phyloP scores from a whole-genome alignment of 1,140 invertebrate species.

The Lithobius niger region DNA sequence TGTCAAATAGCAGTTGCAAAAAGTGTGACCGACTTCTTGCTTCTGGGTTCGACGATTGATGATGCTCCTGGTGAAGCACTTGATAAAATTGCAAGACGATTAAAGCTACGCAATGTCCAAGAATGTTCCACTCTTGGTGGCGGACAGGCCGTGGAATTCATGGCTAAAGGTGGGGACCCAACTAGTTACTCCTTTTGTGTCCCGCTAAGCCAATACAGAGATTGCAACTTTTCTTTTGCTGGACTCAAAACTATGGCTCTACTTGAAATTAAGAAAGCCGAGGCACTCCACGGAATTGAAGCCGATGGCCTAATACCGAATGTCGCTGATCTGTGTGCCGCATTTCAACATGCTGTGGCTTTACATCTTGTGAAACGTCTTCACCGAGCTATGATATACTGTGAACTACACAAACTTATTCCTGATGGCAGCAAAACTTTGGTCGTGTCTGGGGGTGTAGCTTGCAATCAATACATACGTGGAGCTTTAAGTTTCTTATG shows the following conservation, averaged over 20 bases:
- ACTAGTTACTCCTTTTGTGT: slow-evolving; percentile 48
- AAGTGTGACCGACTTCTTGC: slow-evolving; percentile 56
- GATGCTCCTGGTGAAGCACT: slow-evolving; percentile 81
- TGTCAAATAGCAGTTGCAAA: slow-evolving; percentile 65
- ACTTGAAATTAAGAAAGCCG: slow-evolving; percentile 40
- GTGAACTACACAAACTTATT: slow-evolving; percentile 32
- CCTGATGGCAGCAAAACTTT: slow-evolving; percentile 16
- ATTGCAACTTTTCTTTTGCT: slow-evolving; percentile 77
- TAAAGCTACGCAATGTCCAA: slow-evolving; percentile 67
- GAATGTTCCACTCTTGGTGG: slow-evolving; percentile 59
- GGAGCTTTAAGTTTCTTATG: slow-evolving; percentile 52
- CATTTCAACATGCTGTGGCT: slow-evolving; percentile 56
- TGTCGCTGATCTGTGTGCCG: slow-evolving; percentile 73
- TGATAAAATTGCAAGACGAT: slow-evolving; percentile 76
- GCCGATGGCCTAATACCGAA: slow-evolving; percentile 58
- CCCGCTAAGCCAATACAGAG: slow-evolving; percentile 41
- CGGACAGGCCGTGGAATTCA: slow-evolving; percentile 68
- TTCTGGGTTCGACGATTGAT: slow-evolving; percentile 65
- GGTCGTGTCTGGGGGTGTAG: slow-evolving; percentile 80
- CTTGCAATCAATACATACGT: slow-evolving; percentile 74
- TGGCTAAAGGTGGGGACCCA: slow-evolving; percentile 55
- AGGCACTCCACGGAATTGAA: slow-evolving; percentile 42
- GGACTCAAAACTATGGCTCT: slow-evolving; percentile 48
- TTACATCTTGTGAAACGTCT: slow-evolving; percentile 66
- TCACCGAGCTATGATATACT: slow-evolving; percentile 66